Conservation (phyloP, 92 coral and sea anemone species). For the Plumapathes pennacea region DNA sequence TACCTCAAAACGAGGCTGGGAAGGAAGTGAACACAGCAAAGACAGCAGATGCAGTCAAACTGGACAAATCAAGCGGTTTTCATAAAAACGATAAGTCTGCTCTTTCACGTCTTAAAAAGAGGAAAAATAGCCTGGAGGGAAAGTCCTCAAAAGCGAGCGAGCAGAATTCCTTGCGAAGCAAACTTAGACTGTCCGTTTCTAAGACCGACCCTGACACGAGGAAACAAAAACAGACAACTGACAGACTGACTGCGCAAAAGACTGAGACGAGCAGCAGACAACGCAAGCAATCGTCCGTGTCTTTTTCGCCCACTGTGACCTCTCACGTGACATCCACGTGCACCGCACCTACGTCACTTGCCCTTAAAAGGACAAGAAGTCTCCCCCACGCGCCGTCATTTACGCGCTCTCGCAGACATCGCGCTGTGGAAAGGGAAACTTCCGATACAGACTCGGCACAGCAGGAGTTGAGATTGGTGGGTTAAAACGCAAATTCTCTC, state of each 20-base stretch:
- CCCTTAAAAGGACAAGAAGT: constrained; percentile 33
- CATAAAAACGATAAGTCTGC: no score
- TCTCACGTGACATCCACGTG: constrained; percentile 4
- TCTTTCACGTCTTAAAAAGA: no score
- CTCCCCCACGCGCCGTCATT: constrained; percentile 11
- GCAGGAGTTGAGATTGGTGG: constrained; percentile 67
- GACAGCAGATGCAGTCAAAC: no score
- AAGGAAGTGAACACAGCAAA: constrained; percentile 10
- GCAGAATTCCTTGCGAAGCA: no score
- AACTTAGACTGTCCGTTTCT: no score
- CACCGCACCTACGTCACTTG: constrained; percentile 32
- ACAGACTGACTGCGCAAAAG: constrained; percentile 33
- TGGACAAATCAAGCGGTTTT: no score
- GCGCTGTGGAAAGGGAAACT: constrained; percentile 60
- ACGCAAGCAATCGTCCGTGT: constrained; percentile 66
- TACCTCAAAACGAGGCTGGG: constrained; percentile 10
- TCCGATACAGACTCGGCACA: constrained; percentile 80
- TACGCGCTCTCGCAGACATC: constrained; percentile 5
- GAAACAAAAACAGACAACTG: constrained; percentile 3
- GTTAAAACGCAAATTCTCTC: no score
- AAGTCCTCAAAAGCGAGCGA: constrained; percentile 5
- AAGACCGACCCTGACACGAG: not conserved
- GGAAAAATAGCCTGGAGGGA: not conserved
- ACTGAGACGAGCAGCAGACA: constrained; percentile 18
- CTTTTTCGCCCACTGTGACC: constrained; percentile 73